Conservation (phyloP, 2,888 invertebrate genomes). For the Erebia aethiops region DNA sequence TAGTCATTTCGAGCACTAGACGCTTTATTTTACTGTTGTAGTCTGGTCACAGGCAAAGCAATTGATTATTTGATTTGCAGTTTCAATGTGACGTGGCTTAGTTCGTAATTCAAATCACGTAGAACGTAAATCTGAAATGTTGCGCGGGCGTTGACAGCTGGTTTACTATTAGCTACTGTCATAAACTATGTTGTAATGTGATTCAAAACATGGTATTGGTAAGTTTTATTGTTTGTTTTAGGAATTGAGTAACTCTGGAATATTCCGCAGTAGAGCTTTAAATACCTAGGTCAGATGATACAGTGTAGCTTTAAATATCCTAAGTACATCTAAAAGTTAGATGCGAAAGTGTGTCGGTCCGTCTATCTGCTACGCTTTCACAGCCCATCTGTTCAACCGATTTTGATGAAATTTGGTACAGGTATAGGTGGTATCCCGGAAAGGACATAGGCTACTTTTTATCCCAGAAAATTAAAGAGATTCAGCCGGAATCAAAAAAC, state of each 20-base stretch:
- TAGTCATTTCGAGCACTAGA: constrained; percentile 7
- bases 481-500: too few species aligned
- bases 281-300: neutral
- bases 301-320: too few species aligned
- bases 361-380: too few species aligned
- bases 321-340: too few species aligned
- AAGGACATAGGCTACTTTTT: too few species aligned
- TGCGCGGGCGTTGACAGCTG: constrained; percentile 54
- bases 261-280: neutral
- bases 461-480: too few species aligned
- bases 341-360: too few species aligned
- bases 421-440: too few species aligned
- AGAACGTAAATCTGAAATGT: constrained; percentile 60
- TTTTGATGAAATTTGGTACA: too few species aligned
- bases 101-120: constrained; percentile 36
- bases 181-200: constrained; percentile 36
- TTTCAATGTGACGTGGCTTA: constrained; percentile 33
- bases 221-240: constrained; percentile 8
- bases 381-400: too few species aligned
- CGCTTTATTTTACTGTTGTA: neutral
- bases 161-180: constrained; percentile 49
- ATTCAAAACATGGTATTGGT: constrained; percentile 9
- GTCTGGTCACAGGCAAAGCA: neutral
- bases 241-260: neutral
- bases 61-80: constrained; percentile 37